Evolutionary conservation across 2,888 invertebrate species (phyloP).

Genomic region (Xanthia togata): DNA sequence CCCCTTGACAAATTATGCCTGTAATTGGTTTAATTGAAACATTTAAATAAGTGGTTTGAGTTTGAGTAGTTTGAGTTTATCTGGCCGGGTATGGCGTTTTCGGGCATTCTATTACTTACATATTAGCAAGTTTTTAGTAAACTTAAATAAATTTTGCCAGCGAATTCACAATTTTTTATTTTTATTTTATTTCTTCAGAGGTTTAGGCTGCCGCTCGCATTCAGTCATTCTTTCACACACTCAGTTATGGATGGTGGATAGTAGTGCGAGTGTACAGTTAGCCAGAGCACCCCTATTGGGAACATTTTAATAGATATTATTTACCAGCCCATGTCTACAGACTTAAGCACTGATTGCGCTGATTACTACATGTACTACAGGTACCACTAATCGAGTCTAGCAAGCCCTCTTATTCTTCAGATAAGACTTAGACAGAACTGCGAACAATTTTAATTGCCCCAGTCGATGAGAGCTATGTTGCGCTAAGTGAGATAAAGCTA

Average conservation of each 20-base stretch:
- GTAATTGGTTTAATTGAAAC: too few relatives aligned
- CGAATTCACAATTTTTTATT: not conserved
- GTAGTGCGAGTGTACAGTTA: not conserved
- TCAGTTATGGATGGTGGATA: not conserved
- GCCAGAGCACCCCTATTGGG: not conserved
- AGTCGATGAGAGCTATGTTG: constrained; percentile 31
- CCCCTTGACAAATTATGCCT: too few relatives aligned
- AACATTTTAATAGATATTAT: constrained; percentile 20
- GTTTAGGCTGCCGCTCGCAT: too few relatives aligned
- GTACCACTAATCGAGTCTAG: constrained; percentile 34
- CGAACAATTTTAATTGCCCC: constrained; percentile 46
- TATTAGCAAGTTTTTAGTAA: too few relatives aligned
- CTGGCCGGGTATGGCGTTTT: too few relatives aligned
- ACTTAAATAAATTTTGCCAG: too few relatives aligned
- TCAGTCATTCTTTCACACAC: too few relatives aligned
- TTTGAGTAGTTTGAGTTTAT: too few relatives aligned
- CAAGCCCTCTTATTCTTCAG: constrained; percentile 41
- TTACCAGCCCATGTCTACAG: not conserved
- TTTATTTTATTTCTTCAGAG: too few relatives aligned
- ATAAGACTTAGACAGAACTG: constrained; percentile 50
- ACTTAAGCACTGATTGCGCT: constrained; percentile 13
- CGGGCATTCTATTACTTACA: too few relatives aligned
- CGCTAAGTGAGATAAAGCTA: constrained; percentile 28
- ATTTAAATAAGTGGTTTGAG: too few relatives aligned
- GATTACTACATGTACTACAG: constrained; percentile 10